phyloP scores from a whole-genome alignment of 2,888 invertebrate species.

The Apamea anceps region DNA sequence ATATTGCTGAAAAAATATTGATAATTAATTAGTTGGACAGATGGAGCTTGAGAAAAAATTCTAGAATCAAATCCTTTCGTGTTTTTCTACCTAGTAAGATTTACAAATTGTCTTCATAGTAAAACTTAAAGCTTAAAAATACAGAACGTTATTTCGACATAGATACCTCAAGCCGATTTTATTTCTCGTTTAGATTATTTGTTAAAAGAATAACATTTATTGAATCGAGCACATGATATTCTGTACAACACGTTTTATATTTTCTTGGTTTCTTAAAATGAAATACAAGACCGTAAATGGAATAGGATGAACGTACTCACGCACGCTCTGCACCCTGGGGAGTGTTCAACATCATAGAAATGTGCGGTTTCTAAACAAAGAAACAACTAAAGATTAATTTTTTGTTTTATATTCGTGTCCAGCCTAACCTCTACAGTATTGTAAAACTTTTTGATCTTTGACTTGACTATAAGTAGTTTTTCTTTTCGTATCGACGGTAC shows the following conservation, averaged over 20 bases:
- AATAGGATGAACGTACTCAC: background rate
- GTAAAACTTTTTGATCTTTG: background rate
- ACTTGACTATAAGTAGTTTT: background rate
- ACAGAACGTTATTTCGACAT: background rate
- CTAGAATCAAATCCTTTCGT: background rate
- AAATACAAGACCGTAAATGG: slow-evolving; percentile 1
- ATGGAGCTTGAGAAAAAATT: background rate
- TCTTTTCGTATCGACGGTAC: background rate
- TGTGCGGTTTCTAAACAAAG: background rate
- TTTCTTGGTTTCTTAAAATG: background rate
- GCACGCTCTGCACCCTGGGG: background rate
- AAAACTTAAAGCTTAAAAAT: slow-evolving; percentile 4
- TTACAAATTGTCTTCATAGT: background rate
- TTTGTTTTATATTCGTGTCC: background rate
- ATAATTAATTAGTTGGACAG: no score
- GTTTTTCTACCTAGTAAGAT: background rate
- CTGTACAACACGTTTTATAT: background rate
- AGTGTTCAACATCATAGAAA: background rate
- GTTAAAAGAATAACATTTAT: background rate
- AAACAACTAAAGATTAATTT: background rate
- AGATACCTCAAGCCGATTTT: background rate
- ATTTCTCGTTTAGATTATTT: background rate
- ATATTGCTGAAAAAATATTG: background rate
- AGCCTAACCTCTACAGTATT: background rate
- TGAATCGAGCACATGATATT: background rate